Evolutionary conservation across 2,888 invertebrate species (phyloP), one percentile per base, ranked within the genome.

Genomic region (Spodoptera exigua): DNA sequence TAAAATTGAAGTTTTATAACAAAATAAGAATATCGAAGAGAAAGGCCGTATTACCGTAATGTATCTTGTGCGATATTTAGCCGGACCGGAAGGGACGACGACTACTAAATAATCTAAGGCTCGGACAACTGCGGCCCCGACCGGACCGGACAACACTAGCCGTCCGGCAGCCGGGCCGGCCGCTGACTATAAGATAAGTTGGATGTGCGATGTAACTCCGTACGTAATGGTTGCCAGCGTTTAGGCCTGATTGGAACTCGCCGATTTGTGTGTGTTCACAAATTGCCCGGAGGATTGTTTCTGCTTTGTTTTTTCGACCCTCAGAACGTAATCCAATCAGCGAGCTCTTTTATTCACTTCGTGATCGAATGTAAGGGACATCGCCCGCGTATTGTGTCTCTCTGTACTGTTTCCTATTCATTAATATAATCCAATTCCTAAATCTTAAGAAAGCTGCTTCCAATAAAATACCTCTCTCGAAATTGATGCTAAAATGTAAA

Each of bases 101-200:
- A 54, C 58, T 57, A 55, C 64, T 76, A 60, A 76, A 72, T 74
- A 72, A 72, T 74, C 59, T 55, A 72, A 39, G 76, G 45, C 21
- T 35, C n/a, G 34, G 41, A 53, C 63, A 57, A 51, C 68, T 66
- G 49, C 35, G 27, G 27, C 27, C 27, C 27, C 7, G 27, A 27
- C 27, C 27, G 27, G 27, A 27, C 45, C 45, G 45, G 45, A 45
- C 45, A 27, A 16, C 16, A 7, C 27, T 27, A 2, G 7, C 27
- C 27, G 27, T 27, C 27, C 27, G 27, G 27, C 27, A 27, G 27
- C 27, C 27, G 27, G n/a, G n/a, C n/a, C n/a, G n/a, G 32, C 27
- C 53, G 14, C 57, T 18, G 37, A 32, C 67, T 39, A 48, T 67
- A 55, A 61, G 52, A 72, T 71, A 63, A 63, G 70, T 52, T 51